Evolutionary conservation across 2,113 vertebrate species (phyloP).

Genomic region (Talpa occidentalis): DNA sequence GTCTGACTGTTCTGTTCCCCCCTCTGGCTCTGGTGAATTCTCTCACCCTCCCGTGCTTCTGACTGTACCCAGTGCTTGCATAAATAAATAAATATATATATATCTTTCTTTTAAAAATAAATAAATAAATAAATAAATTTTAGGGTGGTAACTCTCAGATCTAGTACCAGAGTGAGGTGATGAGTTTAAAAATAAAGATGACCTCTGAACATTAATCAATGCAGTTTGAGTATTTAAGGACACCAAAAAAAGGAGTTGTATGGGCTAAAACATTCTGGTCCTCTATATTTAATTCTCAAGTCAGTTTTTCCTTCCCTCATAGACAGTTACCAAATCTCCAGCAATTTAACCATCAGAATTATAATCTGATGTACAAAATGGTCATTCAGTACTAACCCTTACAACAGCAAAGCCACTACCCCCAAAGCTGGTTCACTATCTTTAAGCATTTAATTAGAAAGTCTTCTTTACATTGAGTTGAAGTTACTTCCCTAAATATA

Average conservation of each 20-base stretch:
- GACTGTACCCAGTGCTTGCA: too few relatives aligned
- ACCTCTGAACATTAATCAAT: conserved; percentile 36
- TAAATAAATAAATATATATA: too few relatives aligned
- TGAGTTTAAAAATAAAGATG: background rate
- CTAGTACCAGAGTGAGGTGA: background rate
- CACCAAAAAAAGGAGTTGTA: background rate
- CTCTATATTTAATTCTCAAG: background rate
- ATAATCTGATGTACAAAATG: conserved; percentile 15
- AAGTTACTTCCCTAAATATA: conserved; percentile 16
- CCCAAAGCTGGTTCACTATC: background rate
- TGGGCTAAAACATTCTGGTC: background rate
- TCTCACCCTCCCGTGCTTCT: too few relatives aligned
- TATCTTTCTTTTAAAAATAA: too few relatives aligned
- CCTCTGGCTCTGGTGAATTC: too few relatives aligned
- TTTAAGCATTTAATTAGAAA: conserved; percentile 22
- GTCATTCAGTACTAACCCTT: background rate
- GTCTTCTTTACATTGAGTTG: background rate
- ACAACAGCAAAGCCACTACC: background rate
- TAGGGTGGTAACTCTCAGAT: conserved; percentile 5
- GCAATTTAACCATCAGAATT: conserved; percentile 25
- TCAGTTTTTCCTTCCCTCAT: conserved; percentile 5
- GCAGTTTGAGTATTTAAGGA: conserved; percentile 19
- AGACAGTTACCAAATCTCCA: background rate
- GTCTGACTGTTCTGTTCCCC: too few relatives aligned
- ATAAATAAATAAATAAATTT: too few relatives aligned